Percentiles rank a stretch among this genome's conserved stretches.
These are phyloP conservation scores for Stratiolaelaps scimitus DNA, from an alignment of 1,140 invertebrate species.

Conservation along the genomic window DNA sequence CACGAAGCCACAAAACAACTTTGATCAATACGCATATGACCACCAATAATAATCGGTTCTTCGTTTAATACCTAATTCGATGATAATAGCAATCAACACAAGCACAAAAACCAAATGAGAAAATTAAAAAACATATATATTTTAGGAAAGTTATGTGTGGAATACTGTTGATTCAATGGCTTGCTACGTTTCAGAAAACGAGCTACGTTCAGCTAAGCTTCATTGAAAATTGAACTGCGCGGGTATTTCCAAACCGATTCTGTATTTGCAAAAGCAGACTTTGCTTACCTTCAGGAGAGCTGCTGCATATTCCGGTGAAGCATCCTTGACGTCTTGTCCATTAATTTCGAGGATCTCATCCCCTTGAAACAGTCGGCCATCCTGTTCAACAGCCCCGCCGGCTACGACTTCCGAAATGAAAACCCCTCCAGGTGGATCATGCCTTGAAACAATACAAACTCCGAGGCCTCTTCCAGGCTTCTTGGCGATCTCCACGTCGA, in stretches of 20 bases:
- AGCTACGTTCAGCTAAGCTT: not conserved
- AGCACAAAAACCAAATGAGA: too few relatives aligned
- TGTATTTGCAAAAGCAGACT: not conserved
- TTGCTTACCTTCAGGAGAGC: slow-evolving; percentile 60
- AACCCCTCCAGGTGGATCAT: slow-evolving; percentile 64
- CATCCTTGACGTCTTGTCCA: slow-evolving; percentile 66
- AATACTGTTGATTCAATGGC: too few relatives aligned
- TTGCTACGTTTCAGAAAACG: slow-evolving; percentile 10
- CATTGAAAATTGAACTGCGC: slow-evolving; percentile 20
- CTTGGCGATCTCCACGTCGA: slow-evolving; percentile 78
- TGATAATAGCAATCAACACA: too few relatives aligned
- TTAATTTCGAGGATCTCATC: slow-evolving; percentile 83
- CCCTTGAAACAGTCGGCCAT: slow-evolving; percentile 78
- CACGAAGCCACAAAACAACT: too few relatives aligned
- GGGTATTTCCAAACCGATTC: not conserved
- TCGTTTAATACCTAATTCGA: too few relatives aligned
- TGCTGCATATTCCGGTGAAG: slow-evolving; percentile 70
- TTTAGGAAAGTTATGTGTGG: too few relatives aligned
- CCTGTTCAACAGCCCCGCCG: slow-evolving; percentile 78
- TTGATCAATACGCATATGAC: too few relatives aligned
- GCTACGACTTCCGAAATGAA: slow-evolving; percentile 88
- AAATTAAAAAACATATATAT: too few relatives aligned
- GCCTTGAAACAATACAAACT: slow-evolving; percentile 72
- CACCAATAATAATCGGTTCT: too few relatives aligned
- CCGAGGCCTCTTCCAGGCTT: slow-evolving; percentile 86